Conservation (phyloP, 64 coral and sea anemone species). For the Actinia equina region DNA sequence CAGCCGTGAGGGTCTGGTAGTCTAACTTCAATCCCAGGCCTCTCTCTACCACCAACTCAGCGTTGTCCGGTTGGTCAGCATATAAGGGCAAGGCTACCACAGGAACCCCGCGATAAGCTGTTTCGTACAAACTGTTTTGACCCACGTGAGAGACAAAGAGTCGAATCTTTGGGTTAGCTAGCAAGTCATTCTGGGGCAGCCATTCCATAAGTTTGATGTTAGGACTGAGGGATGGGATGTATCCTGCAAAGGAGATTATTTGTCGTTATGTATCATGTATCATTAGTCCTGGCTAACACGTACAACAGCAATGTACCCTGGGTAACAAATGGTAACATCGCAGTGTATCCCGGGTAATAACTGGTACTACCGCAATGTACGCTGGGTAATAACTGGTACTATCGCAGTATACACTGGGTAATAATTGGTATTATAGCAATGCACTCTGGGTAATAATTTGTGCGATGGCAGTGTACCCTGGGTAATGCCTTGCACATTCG, state of each 20-base stretch:
- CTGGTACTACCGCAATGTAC: no score
- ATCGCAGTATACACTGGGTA: no score
- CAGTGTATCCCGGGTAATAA: no score
- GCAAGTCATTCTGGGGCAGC: slow-evolving; percentile 50
- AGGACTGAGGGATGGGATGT: slow-evolving; percentile 31
- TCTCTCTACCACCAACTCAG: not conserved
- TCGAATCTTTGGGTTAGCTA: slow-evolving; percentile 19
- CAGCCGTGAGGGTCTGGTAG: slow-evolving; percentile 2
- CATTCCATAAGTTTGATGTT: slow-evolving; percentile 42
- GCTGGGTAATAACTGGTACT: no score
- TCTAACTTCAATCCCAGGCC: slow-evolving; percentile 15
- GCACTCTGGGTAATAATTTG: no score
- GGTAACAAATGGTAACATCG: no score
- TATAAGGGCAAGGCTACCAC: slow-evolving; percentile 35
- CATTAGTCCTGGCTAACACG: no score
- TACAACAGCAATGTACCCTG: no score
- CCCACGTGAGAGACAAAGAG: slow-evolving; percentile 46
- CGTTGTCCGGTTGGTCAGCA: slow-evolving; percentile 38
- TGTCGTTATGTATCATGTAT: not conserved
- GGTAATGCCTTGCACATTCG: no score
- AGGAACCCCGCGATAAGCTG: no score
- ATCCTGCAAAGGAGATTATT: not conserved
- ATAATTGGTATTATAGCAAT: no score
- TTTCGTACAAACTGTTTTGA: slow-evolving; percentile 38
- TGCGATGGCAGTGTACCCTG: no score